phyloP scores from a whole-genome alignment of 2,797 vertebrate genomes.

The Falco biarmicus region DNA sequence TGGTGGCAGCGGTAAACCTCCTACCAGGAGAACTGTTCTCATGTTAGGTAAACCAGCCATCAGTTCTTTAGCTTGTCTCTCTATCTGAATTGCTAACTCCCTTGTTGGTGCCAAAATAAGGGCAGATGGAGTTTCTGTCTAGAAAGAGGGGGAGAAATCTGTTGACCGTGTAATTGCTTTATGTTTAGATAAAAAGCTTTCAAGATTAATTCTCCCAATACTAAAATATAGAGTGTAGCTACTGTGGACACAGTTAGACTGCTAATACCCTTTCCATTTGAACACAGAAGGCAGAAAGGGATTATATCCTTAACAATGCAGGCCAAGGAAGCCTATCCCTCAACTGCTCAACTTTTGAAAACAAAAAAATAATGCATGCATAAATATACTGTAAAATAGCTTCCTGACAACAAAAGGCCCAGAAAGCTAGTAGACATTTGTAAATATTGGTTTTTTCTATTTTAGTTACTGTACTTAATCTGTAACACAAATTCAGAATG shows the following conservation, averaged over 20 bases:
- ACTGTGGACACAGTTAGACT: background rate
- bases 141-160: background rate
- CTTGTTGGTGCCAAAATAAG: conserved; percentile 93
- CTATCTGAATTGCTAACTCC: conserved; percentile 95
- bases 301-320: background rate
- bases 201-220: background rate
- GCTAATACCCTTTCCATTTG: background rate
- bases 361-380: background rate
- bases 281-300: background rate
- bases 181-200: background rate
- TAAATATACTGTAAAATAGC: background rate
- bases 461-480: background rate
- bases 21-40: conserved; percentile 93
- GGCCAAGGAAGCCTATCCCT: background rate
- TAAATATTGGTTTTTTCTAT: background rate
- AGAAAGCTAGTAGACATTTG: background rate
- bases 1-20: conserved; percentile 91
- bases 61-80: conserved; percentile 91
- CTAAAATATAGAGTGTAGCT: background rate
- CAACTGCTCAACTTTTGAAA: background rate
- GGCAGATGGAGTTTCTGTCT: conserved; percentile 78
- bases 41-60: conserved; percentile 89
- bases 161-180: background rate
- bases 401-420: background rate
- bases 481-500: background rate